These are phyloP conservation scores for Drosophila santomea DNA, from an alignment of 1,140 invertebrate genomes.

Conservation along the genomic window DNA sequence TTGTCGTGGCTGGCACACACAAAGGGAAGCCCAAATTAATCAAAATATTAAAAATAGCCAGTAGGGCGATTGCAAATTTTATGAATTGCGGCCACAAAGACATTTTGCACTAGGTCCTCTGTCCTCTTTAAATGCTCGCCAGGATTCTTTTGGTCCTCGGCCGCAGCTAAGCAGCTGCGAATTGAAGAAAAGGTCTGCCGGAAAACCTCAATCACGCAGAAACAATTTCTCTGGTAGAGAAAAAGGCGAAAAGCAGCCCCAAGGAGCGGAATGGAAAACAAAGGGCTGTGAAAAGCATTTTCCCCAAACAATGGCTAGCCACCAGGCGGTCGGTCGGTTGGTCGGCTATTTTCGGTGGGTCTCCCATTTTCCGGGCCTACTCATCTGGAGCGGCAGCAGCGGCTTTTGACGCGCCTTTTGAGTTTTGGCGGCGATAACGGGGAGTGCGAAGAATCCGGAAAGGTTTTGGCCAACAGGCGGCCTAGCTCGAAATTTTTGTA, in stretches of 20 bases:
- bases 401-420: conserved; percentile 44
- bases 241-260: conserved; percentile 27
- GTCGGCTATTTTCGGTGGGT: background rate
- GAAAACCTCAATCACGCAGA: conserved; percentile 79
- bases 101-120: conserved; percentile 15
- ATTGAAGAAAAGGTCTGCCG: conserved; percentile 61
- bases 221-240: conserved; percentile 67
- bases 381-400: conserved; percentile 33
- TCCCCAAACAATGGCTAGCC: conserved; percentile 48
- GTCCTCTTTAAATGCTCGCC: conserved; percentile 38
- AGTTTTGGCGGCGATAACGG: background rate
- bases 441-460: background rate
- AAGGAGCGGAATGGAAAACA: conserved; percentile 52
- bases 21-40: conserved; percentile 60
- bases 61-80: conserved; percentile 46
- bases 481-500: conserved; percentile 11
- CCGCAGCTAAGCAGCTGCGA: conserved; percentile 43
- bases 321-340: conserved; percentile 26
- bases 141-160: conserved; percentile 10
- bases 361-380: conserved; percentile 23
- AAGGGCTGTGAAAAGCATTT: conserved; percentile 55
- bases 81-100: conserved; percentile 51
- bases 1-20: conserved; percentile 11
- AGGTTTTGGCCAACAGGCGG: background rate
- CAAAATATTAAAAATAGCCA: conserved; percentile 64